Base-by-base conservation (phyloP, 2,888 invertebrate species). In the Stegophylla sp. region DNA sequence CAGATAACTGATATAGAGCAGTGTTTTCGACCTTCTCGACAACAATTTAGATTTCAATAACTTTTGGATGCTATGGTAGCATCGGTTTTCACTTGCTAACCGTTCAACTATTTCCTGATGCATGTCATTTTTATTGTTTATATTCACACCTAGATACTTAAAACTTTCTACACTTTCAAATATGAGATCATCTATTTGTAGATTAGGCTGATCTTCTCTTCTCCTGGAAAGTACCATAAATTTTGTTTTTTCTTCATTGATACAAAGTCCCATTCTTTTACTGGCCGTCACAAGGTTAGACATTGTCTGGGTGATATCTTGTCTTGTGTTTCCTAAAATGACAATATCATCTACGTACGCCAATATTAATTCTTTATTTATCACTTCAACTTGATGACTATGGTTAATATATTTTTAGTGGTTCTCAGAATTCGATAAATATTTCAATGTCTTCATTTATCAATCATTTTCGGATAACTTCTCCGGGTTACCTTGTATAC, bases 21-120 rank as follows among this genome's bases (percentile, higher is more conserved):
- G 15, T 51, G 51, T 51, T 51, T 51, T 51, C 51, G 51, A 51
- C 51, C n/a, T n/a, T n/a, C n/a, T n/a, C n/a, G n/a, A n/a, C n/a
- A n/a, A n/a, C n/a, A n/a, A n/a, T n/a, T n/a, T 15, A 13, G 9
- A 51, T 51, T 51, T 51, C 51, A 51, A 51, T 51, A 51, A 51
- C 51, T 51, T 51, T 51, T 51, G 51, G 15, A 51, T 51, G 51
- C 51, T 51, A 15, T 51, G 51, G 51, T 51, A 51, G 51, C 51
- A 51, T 51, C 51, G n/a, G n/a, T n/a, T n/a, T n/a, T n/a, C n/a
- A n/a, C n/a, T 56, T 56, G 5, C n/a, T n/a, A n/a, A n/a, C n/a
- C n/a, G n/a, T n/a, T n/a, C n/a, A n/a, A n/a, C n/a, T n/a, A n/a
- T n/a, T n/a, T n/a, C n/a, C n/a, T n/a, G n/a, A n/a, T n/a, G n/a